Evolutionary conservation across 2,113 vertebrate species (phyloP), one percentile per base, ranked within the genome.

Genomic region (Carassius carassius): DNA sequence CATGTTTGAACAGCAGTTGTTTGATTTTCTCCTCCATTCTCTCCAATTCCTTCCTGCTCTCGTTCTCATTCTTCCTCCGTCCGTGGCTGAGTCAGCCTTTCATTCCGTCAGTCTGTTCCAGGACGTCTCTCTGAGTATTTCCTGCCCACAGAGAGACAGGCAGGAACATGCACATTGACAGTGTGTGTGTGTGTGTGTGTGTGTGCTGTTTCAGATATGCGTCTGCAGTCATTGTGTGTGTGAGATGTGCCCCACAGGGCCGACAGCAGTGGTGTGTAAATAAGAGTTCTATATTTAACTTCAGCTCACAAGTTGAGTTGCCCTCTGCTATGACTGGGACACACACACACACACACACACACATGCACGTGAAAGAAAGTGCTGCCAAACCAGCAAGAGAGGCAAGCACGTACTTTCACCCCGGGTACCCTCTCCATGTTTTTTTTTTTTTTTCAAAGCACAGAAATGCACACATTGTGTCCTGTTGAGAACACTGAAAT

Each of bases 251-350:
- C 41, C 32, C 6, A 72, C 17, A 51, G 82, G 72, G 29, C 47
- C 47, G 51, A 56, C 87, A 86, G 78, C 72, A 82, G 65, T 69
- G 11, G 65, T 84, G 87, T 86, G 78, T 88, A 88, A 88, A 86
- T 85, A 88, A 84, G 65, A 86, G 82, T 47, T 78, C 78, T 88
- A 88, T 65, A 88, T 86, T 82, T 88, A 86, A 49, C 85, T 84
- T 51, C 21, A 25, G 72, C 82, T 78, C 78, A 73, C 44, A 32
- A 81, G 54, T 73, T 84, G 77, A 82, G 77, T 35, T 84, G 63
- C 75, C 82, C 78, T 81, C 5, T 56, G 74, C 75, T 78, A 49
- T 56, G 44, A 21, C 60, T 77, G 47, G 51, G 25, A 37, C 77
- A 62, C 65, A 75, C 74, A 58, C 44, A 47, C 41, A 44, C 74